phyloP scores from a whole-genome alignment of 2,113 vertebrate species.

The Pteronura brasiliensis region DNA sequence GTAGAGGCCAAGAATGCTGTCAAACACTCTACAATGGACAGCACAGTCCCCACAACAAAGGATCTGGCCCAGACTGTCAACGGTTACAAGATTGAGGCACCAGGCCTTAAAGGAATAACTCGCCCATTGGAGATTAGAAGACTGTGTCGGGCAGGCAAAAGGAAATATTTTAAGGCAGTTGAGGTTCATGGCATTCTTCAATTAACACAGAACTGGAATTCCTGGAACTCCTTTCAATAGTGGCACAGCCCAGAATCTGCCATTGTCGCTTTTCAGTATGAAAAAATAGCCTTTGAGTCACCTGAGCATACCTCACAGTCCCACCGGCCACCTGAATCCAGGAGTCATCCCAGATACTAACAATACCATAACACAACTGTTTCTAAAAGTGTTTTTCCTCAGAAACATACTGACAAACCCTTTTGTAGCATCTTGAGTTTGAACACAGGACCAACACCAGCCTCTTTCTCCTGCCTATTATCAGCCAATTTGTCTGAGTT shows the following conservation, averaged over 20 bases:
- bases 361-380: background rate
- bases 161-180: background rate
- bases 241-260: background rate
- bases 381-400: background rate
- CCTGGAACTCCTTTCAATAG: background rate
- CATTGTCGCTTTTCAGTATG: background rate
- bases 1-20: background rate
- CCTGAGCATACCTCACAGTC: background rate
- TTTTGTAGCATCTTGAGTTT: background rate
- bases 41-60: background rate
- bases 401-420: background rate
- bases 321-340: background rate
- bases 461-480: background rate
- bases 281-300: background rate
- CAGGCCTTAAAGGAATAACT: background rate
- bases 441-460: background rate
- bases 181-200: background rate
- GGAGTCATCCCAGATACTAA: background rate
- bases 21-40: background rate
- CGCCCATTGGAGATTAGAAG: background rate
- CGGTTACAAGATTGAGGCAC: background rate
- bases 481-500: background rate
- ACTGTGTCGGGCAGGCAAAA: background rate
- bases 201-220: background rate
- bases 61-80: background rate